A percentile compares a stretch with the other conserved stretches of the same genome.
Conservation (phyloP, 2,797 vertebrate genomes). For the Furcifer pardalis region DNA sequence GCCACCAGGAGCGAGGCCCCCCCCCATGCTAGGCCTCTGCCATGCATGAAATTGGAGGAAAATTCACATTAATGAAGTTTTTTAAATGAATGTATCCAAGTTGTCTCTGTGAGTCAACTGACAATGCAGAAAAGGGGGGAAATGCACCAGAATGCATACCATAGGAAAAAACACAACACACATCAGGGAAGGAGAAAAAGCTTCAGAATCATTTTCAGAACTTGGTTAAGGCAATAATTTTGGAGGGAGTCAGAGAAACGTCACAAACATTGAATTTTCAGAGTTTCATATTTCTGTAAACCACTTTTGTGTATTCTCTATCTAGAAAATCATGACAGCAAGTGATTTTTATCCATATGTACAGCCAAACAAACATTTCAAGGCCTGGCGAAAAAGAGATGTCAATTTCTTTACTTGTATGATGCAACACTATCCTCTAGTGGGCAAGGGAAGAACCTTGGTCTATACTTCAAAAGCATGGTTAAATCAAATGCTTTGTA, state of each 20-base stretch:
- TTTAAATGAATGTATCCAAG: not conserved
- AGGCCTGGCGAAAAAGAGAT: not conserved
- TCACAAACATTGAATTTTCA: not conserved
- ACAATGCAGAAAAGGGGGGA: not conserved
- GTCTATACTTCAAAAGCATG: not conserved
- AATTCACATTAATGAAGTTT: not conserved
- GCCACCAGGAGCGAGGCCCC: no score
- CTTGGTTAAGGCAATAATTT: not conserved
- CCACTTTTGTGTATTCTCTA: no score
- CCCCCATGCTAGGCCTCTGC: no score
- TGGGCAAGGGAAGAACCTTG: slow-evolving; percentile 49
- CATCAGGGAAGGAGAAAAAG: no score
- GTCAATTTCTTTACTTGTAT: accelerated
- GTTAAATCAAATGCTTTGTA: not conserved
- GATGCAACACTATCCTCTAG: slow-evolving; percentile 66
- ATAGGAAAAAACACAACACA: no score
- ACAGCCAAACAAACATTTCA: not conserved
- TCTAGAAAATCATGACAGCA: no score
- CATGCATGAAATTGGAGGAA: not conserved
- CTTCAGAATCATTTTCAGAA: no score
- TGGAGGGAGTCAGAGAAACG: not conserved
- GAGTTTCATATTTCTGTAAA: not conserved
- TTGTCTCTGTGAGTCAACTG: not conserved
- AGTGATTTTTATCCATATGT: not conserved
- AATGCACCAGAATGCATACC: no score